Percentiles rank a stretch among this genome's conserved stretches.
These are phyloP conservation scores for Sardinella longiceps DNA, from an alignment of 2,797 vertebrate genomes.

Conservation along the genomic window DNA sequence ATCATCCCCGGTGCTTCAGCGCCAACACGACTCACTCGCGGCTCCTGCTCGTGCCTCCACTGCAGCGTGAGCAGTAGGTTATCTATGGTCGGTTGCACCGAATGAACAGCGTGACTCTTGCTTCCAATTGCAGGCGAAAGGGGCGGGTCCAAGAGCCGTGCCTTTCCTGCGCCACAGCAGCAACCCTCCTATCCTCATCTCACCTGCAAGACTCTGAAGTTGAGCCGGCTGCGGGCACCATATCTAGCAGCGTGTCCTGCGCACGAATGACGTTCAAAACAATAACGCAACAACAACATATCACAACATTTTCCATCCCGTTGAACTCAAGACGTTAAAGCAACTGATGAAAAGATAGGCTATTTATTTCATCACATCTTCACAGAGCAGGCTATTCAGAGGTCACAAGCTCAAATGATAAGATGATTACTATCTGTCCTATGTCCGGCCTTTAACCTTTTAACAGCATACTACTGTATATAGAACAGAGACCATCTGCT, in stretches of 20 bases:
- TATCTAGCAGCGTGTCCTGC: no score
- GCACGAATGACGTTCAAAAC: no score
- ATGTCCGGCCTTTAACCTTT: not conserved
- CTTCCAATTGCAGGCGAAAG: slow-evolving; percentile 60
- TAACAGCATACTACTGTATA: no score
- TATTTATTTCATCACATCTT: not conserved
- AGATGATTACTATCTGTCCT: no score
- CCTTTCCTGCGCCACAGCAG: not conserved
- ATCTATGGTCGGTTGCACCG: slow-evolving; percentile 21
- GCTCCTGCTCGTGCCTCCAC: not conserved
- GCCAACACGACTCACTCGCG: not conserved
- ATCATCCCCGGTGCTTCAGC: not conserved
- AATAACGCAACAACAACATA: no score
- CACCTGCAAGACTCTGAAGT: slow-evolving; percentile 64
- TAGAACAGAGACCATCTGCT: no score
- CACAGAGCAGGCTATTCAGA: not conserved
- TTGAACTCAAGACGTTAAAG: not conserved
- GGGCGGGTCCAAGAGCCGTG: slow-evolving; percentile 60
- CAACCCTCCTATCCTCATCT: no score
- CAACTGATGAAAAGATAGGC: not conserved
- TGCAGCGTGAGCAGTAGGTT: slow-evolving; percentile 10
- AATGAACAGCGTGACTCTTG: slow-evolving; percentile 52
- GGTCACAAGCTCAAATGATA: no score
- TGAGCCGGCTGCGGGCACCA: no score
- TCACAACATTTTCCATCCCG: no score